These are phyloP conservation scores for Trochalopteron elliotii DNA, from an alignment of 2,113 vertebrate genomes.

Conservation along the genomic window DNA sequence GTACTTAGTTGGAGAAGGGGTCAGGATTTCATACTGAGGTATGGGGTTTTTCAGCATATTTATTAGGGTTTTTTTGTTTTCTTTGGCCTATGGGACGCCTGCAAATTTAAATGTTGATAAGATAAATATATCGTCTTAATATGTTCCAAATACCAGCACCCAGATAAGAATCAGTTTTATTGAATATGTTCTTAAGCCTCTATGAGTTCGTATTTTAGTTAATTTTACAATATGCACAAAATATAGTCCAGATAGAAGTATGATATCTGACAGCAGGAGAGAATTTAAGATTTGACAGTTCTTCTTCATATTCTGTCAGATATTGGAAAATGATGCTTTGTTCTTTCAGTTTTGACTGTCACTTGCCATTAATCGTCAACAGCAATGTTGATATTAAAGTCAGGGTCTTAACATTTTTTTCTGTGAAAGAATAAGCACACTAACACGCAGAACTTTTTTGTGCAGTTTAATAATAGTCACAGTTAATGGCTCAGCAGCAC, in stretches of 20 bases:
- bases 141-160: not conserved
- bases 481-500: not conserved
- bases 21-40: constrained; percentile 64
- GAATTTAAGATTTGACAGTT: constrained; percentile 15
- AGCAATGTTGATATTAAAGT: not conserved
- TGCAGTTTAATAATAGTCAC: not conserved
- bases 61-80: constrained; percentile 24
- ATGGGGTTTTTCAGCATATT: constrained; percentile 56
- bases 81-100: constrained; percentile 7
- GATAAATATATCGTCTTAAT: not conserved
- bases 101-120: not conserved
- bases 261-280: constrained; percentile 19
- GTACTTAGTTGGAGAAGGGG: constrained; percentile 64
- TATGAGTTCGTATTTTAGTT: not conserved
- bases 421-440: not conserved
- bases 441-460: not conserved
- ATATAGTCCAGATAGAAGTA: not conserved
- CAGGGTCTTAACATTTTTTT: not conserved
- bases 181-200: not conserved
- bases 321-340: not conserved
- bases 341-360: constrained; percentile 18
- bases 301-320: not conserved
- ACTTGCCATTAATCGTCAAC: not conserved
- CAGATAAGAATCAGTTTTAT: not conserved
- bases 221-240: not conserved